phyloP scores from a whole-genome alignment of 2,113 vertebrate genomes.

The Phalacrocorax carbo region DNA sequence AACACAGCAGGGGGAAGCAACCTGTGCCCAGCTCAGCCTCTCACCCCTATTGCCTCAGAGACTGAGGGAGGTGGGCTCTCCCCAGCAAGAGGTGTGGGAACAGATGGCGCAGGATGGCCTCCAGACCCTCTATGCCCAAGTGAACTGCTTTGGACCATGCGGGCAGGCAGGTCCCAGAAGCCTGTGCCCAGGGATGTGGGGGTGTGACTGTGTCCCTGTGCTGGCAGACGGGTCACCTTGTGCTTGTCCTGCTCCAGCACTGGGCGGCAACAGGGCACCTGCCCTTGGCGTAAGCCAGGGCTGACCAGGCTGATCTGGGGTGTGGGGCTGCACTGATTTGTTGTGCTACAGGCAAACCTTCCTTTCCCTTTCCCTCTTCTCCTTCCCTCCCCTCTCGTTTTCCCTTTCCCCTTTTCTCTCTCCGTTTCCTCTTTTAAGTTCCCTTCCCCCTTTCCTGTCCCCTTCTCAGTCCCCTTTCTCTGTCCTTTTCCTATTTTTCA shows the following conservation, averaged over 20 bases:
- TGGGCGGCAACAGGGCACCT: neutral
- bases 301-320: accelerated
- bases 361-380: neutral
- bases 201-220: neutral
- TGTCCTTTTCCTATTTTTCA: neutral
- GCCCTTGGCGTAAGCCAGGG: accelerated
- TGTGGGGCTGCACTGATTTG: accelerated
- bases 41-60: accelerated
- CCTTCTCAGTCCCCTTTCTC: neutral
- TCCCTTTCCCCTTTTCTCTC: neutral
- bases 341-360: neutral
- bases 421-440: neutral
- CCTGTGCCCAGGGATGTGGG: accelerated
- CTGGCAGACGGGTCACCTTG: neutral
- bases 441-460: neutral
- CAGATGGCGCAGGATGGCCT: neutral
- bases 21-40: neutral
- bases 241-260: neutral
- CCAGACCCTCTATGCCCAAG: neutral
- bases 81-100: accelerated
- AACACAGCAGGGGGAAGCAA: neutral
- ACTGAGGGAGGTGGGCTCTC: accelerated
- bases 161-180: neutral
- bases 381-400: too few relatives aligned
- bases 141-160: accelerated